These are phyloP conservation scores for Eupithecia vulgata DNA, from an alignment of 2,888 invertebrate species.

Conservation along the genomic window DNA sequence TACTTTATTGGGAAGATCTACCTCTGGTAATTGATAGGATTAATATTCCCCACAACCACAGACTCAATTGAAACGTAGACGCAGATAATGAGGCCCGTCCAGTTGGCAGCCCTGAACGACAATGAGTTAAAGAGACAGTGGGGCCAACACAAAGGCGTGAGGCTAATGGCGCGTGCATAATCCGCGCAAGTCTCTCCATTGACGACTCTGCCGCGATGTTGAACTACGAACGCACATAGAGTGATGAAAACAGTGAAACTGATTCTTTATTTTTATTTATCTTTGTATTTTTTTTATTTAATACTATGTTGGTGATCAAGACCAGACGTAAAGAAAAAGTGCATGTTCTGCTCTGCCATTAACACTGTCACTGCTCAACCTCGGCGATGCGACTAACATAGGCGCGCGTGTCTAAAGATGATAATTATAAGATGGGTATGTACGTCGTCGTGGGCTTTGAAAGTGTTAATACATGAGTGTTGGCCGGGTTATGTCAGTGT, in stretches of 20 bases:
- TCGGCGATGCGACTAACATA: too few species aligned
- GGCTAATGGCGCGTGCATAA: constrained; percentile 76
- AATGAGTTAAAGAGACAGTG: constrained; percentile 61
- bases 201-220: constrained; percentile 66
- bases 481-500: neutral
- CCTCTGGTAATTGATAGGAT: neutral
- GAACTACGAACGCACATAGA: constrained; percentile 59
- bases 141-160: constrained; percentile 66
- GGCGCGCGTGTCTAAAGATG: too few species aligned
- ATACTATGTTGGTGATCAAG: neutral
- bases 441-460: too few species aligned
- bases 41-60: neutral
- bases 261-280: neutral
- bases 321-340: neutral
- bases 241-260: constrained; percentile 18
- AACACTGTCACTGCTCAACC: neutral
- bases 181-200: constrained; percentile 71
- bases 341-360: neutral
- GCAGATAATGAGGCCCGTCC: constrained; percentile 60
- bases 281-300: neutral
- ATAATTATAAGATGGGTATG: too few species aligned
- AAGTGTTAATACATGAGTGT: neutral
- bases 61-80: constrained; percentile 49
- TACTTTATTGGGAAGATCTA: neutral
- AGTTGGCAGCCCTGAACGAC: constrained; percentile 62